Base-by-base conservation (phyloP, 1,140 invertebrate species). In the Rhysida immarginata region DNA sequence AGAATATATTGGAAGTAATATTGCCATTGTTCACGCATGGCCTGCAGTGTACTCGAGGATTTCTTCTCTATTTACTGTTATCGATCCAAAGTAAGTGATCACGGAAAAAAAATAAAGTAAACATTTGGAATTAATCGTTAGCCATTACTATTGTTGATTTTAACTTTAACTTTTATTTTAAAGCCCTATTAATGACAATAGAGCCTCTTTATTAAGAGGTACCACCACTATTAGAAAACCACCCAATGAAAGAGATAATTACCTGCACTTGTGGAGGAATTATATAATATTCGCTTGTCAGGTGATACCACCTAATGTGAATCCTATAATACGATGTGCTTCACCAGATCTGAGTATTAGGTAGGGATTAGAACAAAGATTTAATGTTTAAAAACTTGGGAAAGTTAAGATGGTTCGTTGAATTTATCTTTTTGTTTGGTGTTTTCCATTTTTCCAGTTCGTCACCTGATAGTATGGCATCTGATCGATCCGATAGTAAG, bases 161-260 rank as follows among this genome's bases (percentile, higher is more conserved):
- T 8, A 35, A 35, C 29, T n/a, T n/a, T n/a, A 41, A 41, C 59
- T 55, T 54, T 62, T 55, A 58, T 63, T 58, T 69, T 78, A 55
- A 65, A 94, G 89, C 25, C 90, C 91, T n/a, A 87, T 94, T 11
- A 96, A 85, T 70, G 95, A 98, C 67, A 96, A 95, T 67, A 79
- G 94, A 63, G 91, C 93, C 1, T 97, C 93, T 0, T 75, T 98
- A 8, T 73, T 99, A 26, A 68, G 88, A 67, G 79, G 81, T 68
- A 75, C 85, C 55, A 71, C 81, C 0, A 70, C 71, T 60, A 74
- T 88, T 54, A 78, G 85, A 69, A 95, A 92, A 67, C 87, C 87
- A 26, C 80, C 85, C 41, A 92, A 86, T 61, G 90, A 95, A 71
- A 74, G 89, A 62, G 92, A 96, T 68, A 78, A 88, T 43, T 93